Conservation (phyloP, 2,888 invertebrate species). For the Caenorhabditis sp. region DNA sequence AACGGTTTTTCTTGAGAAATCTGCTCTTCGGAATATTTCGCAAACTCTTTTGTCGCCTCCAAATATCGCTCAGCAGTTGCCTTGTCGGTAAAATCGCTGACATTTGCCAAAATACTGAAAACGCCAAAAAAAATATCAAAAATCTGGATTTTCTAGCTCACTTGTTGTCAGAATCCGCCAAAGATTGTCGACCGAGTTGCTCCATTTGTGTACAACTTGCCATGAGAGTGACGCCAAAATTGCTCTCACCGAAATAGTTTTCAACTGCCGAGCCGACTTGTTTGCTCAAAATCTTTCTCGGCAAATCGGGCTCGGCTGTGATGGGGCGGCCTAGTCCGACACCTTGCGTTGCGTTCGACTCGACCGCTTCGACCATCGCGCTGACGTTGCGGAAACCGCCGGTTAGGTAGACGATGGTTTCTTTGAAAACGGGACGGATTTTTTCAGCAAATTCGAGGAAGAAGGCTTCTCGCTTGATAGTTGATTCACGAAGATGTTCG, state of each 20-base stretch:
- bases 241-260: slow-evolving; percentile 33
- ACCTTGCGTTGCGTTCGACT: slow-evolving; percentile 46
- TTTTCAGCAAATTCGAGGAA: slow-evolving; percentile 55
- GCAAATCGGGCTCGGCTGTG: slow-evolving; percentile 58
- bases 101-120: slow-evolving; percentile 18
- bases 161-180: background rate
- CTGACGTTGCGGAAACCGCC: slow-evolving; percentile 59
- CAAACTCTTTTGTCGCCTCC: background rate
- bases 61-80: background rate
- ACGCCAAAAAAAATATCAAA: background rate
- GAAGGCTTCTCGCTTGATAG: slow-evolving; percentile 53
- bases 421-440: slow-evolving; percentile 35
- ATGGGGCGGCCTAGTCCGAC: slow-evolving; percentile 53
- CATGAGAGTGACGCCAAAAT: slow-evolving; percentile 22
- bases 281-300: slow-evolving; percentile 45
- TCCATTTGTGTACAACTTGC: slow-evolving; percentile 44
- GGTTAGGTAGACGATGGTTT: slow-evolving; percentile 51
- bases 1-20: background rate
- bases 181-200: slow-evolving; percentile 37
- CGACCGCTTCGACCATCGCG: slow-evolving; percentile 54
- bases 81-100: slow-evolving; percentile 25
- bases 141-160: background rate
- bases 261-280: slow-evolving; percentile 28
- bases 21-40: too few species aligned
- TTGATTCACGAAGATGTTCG: slow-evolving; percentile 44